phyloP scores from a whole-genome alignment of 2,113 vertebrate genomes.

The Eublepharis macularius region DNA sequence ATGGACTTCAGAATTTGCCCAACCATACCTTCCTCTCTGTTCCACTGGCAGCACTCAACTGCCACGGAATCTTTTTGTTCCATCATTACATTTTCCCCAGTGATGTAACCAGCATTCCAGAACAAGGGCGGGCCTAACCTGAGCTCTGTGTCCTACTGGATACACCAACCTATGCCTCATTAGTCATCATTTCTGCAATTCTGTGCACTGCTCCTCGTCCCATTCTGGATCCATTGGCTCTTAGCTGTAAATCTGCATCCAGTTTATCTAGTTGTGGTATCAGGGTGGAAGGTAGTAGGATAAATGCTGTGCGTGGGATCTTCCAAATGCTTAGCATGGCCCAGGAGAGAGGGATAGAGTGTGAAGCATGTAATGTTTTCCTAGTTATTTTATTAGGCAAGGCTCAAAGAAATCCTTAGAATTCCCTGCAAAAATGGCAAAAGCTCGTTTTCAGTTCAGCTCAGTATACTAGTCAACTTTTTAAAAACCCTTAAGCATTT shows the following conservation, averaged over 20 bases:
- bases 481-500: too few relatives aligned
- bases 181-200: background rate
- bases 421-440: background rate
- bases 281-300: background rate
- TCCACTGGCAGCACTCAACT: background rate
- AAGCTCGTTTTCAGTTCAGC: background rate
- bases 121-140: background rate
- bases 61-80: background rate
- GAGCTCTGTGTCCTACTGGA: background rate
- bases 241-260: background rate
- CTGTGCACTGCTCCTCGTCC: background rate
- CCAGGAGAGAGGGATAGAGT: background rate
- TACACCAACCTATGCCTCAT: background rate
- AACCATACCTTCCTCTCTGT: too few relatives aligned
- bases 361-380: background rate
- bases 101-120: background rate
- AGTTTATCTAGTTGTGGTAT: background rate
- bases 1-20: too few relatives aligned
- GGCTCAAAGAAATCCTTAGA: background rate
- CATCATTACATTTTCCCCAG: background rate
- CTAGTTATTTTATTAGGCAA: background rate
- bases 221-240: background rate
- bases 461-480: too few relatives aligned
- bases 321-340: background rate
- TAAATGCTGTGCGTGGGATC: too few relatives aligned